phyloP scores from a whole-genome alignment of 2,888 invertebrate genomes.

The Acleris literana region DNA sequence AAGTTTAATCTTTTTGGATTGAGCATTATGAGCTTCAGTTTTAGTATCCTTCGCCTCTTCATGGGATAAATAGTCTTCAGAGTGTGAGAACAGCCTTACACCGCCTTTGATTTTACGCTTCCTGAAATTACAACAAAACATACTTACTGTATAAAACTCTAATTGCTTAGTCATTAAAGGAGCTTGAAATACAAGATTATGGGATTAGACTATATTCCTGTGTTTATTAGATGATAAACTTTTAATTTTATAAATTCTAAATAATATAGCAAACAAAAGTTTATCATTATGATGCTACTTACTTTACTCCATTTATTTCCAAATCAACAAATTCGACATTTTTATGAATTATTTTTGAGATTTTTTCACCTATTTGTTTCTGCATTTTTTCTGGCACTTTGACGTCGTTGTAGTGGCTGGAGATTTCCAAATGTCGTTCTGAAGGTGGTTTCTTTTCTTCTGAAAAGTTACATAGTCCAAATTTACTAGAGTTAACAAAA shows the following conservation, averaged over 20 bases:
- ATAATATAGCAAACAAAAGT: too few species aligned
- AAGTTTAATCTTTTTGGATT: slow-evolving; percentile 58
- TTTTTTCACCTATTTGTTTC: slow-evolving; percentile 75
- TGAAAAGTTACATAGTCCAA: slow-evolving; percentile 30
- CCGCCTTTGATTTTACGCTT: slow-evolving; percentile 71
- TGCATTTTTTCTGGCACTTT: slow-evolving; percentile 81
- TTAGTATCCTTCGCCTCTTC: slow-evolving; percentile 62
- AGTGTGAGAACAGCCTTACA: slow-evolving; percentile 74
- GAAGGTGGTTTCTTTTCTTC: slow-evolving; percentile 56
- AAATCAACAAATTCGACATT: slow-evolving; percentile 71
- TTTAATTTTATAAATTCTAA: too few species aligned
- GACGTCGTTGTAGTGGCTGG: slow-evolving; percentile 81
- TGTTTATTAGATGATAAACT: too few species aligned
- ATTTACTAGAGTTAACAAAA: not conserved
- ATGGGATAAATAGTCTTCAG: slow-evolving; percentile 65
- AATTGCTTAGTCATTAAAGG: too few species aligned
- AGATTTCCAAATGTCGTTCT: slow-evolving; percentile 66
- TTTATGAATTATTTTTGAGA: slow-evolving; percentile 74
- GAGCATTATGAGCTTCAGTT: slow-evolving; percentile 62
- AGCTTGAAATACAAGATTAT: too few species aligned
- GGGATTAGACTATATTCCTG: too few species aligned
- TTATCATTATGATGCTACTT: slow-evolving; percentile 40
- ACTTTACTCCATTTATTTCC: slow-evolving; percentile 52
- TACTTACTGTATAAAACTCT: too few species aligned
- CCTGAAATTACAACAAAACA: slow-evolving; percentile 48